Evolutionary conservation across 2,888 invertebrate species (phyloP), one percentile per base, ranked within the genome.

Genomic region (Junonia oenone): DNA sequence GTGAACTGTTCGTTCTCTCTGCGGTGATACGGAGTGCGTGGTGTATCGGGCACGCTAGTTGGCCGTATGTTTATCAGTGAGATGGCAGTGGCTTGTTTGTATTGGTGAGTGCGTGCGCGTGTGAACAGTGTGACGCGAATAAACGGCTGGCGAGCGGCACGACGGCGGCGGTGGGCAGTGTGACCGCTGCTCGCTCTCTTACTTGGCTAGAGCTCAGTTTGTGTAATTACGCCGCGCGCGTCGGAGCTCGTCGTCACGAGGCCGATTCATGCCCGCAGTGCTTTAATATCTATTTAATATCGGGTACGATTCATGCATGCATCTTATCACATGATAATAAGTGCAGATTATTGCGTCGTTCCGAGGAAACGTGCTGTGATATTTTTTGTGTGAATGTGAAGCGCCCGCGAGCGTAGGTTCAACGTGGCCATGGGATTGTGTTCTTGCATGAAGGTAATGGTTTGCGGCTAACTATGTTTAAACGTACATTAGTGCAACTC

Each of bases 401-500:
- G 71, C 71, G 76, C 74, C 81, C 73, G 75, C 69, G 71, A 78
- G 77, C 78, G 78, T 75, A 73, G 71, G 78, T 76, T 75, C 74
- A 75, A 78, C 79, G 79, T 83, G 86, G 83, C 86, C 85, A 89
- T 89, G 89, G 85, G 81, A 72, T 83, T 75, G 74, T 76, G 76
- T 81, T 81, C 72, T 72, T 71, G 76, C 75, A 77, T 71, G 76
- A 86, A 89, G 89, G 88, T 89, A 87, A 86, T 79, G 63, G 67
- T 65, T 66, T 66, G 73, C 78, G 75, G 68, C 78, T 75, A 69
- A 73, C 76, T 79, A 76, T 69, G 70, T 71, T 73, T 64, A 61
- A 64, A 61, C 73, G 72, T 47, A 40, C 40, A 17, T 75, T 71
- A 71, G 73, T 75, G 77, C 68, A 74, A 72, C 64, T 73, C 71